These are phyloP conservation scores for Sminthopsis crassicaudata DNA, from an alignment of 2,113 vertebrate genomes.

Conservation along the genomic window DNA sequence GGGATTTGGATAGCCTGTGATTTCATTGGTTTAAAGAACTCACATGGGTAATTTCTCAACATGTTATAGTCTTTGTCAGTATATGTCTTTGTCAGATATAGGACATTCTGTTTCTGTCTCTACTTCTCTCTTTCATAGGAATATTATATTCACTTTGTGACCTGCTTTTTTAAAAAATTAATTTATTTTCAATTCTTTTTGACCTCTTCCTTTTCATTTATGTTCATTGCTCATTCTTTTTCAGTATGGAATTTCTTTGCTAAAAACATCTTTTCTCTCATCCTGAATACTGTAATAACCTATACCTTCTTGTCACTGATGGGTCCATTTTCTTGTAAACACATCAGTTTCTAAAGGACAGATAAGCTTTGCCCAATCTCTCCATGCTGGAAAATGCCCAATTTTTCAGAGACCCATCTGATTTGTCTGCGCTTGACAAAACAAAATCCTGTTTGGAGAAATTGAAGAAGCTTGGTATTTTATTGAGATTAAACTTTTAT, in stretches of 20 bases:
- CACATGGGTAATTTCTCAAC: not conserved
- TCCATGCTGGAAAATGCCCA: not conserved
- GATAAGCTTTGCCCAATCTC: not conserved
- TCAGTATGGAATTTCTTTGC: not conserved
- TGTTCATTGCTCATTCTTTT: not conserved
- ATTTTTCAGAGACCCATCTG: not conserved
- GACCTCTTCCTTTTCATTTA: not conserved
- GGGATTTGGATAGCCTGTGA: not conserved
- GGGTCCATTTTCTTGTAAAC: not conserved
- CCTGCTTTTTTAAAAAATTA: not conserved
- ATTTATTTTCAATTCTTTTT: no score
- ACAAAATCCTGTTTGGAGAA: conserved; percentile 17
- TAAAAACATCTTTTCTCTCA: not conserved
- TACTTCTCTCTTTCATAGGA: not conserved
- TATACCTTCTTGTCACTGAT: not conserved
- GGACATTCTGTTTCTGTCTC: not conserved
- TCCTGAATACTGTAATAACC: not conserved
- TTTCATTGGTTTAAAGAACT: not conserved
- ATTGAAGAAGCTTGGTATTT: conserved; percentile 3
- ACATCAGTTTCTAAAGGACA: not conserved
- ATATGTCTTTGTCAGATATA: not conserved
- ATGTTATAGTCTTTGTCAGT: not conserved
- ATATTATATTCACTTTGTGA: not conserved
- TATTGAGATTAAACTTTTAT: not conserved
- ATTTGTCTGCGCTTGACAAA: not conserved